Evolutionary conservation across 1,140 invertebrate species (phyloP).

Genomic region (Habropoda laboriosa): DNA sequence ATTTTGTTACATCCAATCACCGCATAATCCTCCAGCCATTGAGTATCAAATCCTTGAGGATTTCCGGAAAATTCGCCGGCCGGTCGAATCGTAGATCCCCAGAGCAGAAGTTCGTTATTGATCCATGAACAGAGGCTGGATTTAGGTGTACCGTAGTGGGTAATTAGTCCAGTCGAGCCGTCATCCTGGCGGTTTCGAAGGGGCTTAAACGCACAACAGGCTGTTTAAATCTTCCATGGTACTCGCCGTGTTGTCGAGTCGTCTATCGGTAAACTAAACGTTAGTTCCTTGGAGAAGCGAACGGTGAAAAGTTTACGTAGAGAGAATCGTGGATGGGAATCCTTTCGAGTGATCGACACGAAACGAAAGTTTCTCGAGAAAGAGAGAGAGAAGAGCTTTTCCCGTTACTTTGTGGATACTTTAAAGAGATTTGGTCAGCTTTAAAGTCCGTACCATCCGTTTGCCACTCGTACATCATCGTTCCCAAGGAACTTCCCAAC

Average conservation of each 20-base stretch:
- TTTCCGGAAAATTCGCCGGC: neutral
- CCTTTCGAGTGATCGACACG: constrained; percentile 2
- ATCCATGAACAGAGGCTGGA: constrained; percentile 38
- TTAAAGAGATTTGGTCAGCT: constrained; percentile 56
- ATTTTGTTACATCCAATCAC: too few relatives aligned
- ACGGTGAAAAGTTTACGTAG: neutral
- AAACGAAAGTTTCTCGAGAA: neutral
- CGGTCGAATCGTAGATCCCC: constrained; percentile 17
- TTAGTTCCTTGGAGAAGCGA: constrained; percentile 28
- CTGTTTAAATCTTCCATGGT: constrained; percentile 44
- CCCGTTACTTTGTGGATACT: constrained; percentile 11
- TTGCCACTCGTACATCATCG: neutral
- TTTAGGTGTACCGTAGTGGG: constrained; percentile 55
- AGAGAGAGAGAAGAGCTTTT: neutral
- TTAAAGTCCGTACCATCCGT: constrained; percentile 8
- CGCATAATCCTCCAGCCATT: too few relatives aligned
- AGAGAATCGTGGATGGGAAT: neutral
- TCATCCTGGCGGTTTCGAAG: constrained; percentile 40
- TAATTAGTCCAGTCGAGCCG: constrained; percentile 58
- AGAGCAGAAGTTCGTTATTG: constrained; percentile 32
- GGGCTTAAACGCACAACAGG: constrained; percentile 48
- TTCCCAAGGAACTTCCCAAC: neutral
- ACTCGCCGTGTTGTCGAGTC: constrained; percentile 45
- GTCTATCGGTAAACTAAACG: constrained; percentile 62
- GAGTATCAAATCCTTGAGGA: too few relatives aligned